Conservation (phyloP, 2,888 invertebrate genomes). For the Biston betularia region DNA sequence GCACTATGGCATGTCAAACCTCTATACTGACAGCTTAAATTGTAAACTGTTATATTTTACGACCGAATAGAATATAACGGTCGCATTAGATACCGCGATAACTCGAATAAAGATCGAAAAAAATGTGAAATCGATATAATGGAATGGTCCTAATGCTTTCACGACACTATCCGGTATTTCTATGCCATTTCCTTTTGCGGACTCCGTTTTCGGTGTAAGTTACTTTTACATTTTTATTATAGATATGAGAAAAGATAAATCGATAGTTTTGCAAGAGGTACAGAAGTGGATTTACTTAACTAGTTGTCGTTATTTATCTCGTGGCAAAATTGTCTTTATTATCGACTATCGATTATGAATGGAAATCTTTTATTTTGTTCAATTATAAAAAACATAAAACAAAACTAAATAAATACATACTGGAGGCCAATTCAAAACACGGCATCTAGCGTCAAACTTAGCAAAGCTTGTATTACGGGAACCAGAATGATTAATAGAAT, state of each 20-base stretch:
- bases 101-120: conserved; percentile 55
- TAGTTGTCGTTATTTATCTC: no score
- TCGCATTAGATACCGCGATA: conserved; percentile 47
- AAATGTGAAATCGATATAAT: conserved; percentile 56
- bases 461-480: no score
- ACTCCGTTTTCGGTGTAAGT: conserved; percentile 28
- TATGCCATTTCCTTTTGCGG: conserved; percentile 52
- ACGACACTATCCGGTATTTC: conserved; percentile 55
- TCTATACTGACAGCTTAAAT: conserved; percentile 56
- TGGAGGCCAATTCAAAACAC: no score
- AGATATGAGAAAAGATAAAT: neutral
- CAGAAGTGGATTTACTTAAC: neutral
- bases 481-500: no score
- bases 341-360: no score
- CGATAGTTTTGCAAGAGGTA: neutral
- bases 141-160: conserved; percentile 46
- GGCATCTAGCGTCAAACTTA: no score
- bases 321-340: no score
- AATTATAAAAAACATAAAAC: no score
- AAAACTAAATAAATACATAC: no score
- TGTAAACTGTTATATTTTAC: conserved; percentile 58
- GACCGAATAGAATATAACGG: conserved; percentile 46
- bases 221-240: conserved; percentile 51
- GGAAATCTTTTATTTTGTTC: no score
- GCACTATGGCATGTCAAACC: conserved; percentile 58